phyloP scores from a whole-genome alignment of 2,113 vertebrate genomes.

The Actenoides hombroni region DNA sequence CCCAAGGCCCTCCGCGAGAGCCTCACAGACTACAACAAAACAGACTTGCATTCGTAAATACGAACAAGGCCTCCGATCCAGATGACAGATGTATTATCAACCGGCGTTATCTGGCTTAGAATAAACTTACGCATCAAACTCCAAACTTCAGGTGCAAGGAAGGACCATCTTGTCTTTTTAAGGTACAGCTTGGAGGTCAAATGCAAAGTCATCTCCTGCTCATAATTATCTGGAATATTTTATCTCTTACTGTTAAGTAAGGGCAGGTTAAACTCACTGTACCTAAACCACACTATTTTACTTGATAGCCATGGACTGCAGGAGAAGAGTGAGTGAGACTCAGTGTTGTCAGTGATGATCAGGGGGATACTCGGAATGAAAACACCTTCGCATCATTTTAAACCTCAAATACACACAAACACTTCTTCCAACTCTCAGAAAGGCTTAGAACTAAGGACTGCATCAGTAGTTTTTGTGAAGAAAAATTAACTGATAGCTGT shows the following conservation, averaged over 20 bases:
- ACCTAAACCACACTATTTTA: background rate
- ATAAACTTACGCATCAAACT: background rate
- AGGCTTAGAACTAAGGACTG: background rate
- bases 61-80: background rate
- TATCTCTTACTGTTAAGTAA: background rate
- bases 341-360: fast-evolving
- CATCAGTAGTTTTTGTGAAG: background rate
- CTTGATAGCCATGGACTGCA: background rate
- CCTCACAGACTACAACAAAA: background rate
- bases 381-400: background rate
- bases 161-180: background rate
- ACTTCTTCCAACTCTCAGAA: background rate
- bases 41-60: background rate
- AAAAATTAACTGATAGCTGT: background rate
- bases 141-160: background rate
- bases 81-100: background rate
- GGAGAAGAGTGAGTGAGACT: background rate
- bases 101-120: background rate
- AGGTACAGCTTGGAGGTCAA: background rate
- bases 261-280: background rate
- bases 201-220: background rate
- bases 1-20: background rate
- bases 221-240: background rate
- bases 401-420: background rate
- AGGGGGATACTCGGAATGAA: background rate